Conservation (phyloP, 2,113 vertebrate genomes). For the Hipposideros armiger region DNA sequence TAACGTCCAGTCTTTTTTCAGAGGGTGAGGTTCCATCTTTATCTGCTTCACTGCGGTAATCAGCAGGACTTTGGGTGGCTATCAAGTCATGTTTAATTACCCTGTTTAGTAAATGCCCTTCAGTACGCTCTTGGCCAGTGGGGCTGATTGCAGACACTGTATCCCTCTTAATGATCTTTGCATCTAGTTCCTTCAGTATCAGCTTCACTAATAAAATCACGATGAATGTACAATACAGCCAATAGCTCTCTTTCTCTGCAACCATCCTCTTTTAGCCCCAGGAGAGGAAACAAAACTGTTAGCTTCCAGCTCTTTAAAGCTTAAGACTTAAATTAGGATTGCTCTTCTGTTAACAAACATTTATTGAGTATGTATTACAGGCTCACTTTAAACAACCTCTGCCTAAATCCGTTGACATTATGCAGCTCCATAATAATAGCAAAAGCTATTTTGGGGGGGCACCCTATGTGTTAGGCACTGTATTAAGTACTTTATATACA, state of each 20-base stretch:
- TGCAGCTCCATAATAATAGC: background rate
- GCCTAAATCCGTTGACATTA: background rate
- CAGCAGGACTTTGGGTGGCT: slow-evolving; percentile 28
- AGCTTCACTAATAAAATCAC: slow-evolving; percentile 43
- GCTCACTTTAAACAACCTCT: background rate
- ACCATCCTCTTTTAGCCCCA: background rate
- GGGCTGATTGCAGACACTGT: slow-evolving; percentile 14
- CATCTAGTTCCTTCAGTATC: background rate
- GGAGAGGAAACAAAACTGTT: background rate
- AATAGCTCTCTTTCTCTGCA: background rate
- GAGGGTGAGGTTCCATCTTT: slow-evolving; percentile 51
- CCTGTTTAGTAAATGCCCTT: slow-evolving; percentile 73
- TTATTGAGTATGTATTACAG: background rate
- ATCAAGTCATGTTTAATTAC: slow-evolving; percentile 73
- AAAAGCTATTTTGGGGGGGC: background rate
- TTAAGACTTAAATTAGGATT: background rate
- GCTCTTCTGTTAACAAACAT: slow-evolving; percentile 23
- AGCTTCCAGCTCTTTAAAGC: background rate
- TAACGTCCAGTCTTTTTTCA: slow-evolving; percentile 19
- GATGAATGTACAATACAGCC: background rate
- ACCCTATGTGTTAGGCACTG: background rate
- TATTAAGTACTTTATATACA: background rate
- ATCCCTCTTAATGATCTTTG: slow-evolving; percentile 47
- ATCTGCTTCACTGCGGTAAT: slow-evolving; percentile 37
- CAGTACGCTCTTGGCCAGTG: slow-evolving; percentile 43